Base-by-base conservation (phyloP, 1,140 invertebrate genomes). In the Maniola jurtina region DNA sequence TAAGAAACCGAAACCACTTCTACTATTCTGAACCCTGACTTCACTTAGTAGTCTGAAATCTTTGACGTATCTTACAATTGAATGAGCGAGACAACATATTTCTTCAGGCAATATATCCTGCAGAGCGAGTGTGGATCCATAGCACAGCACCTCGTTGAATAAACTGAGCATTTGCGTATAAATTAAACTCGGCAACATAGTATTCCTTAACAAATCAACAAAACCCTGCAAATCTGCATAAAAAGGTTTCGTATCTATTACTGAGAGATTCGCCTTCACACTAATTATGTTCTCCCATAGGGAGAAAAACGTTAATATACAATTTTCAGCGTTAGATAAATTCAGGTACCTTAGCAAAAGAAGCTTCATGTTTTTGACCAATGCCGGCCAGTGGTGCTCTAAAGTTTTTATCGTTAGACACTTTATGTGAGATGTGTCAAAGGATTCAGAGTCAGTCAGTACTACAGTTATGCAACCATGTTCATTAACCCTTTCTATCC, bases 261-360 rank as follows among this genome's bases (percentile, higher is more conserved):
- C 94, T 16, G 96, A 97, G 25, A 98, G 91, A 91, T 97, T 97
- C 11, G 96, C 96, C 88, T 96, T 97, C 0, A 97, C 96, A 52
- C 96, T 97, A 79, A 98, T 97, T n/a, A 96, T 96, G 67, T 95
- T 95, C 80, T 97, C 96, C 96, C 96, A 97, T 9, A 97, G 88
- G 61, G 95, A 94, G 50, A 97, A 92, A 81, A 97, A 97, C 25
- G 96, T 96, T 42, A 97, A 92, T 54, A 97, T 93, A 83, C 93
- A 94, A 70, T 94, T 93, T 90, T 93, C 94, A 64, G 92, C 90
- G 73, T 93, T 92, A 52, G 92, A 80, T 71, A 92, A 89, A 83
- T 92, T 93, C 84, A 92, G 84, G 86, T 89, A 78, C 86, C 87
- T 80, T 59, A 88, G 82, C 76, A 93, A 92, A 60, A 94, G 81